These are phyloP conservation scores for Holothuria leucospilota DNA, from an alignment of 53 echinoderm and acorn worm species.

Conservation along the genomic window DNA sequence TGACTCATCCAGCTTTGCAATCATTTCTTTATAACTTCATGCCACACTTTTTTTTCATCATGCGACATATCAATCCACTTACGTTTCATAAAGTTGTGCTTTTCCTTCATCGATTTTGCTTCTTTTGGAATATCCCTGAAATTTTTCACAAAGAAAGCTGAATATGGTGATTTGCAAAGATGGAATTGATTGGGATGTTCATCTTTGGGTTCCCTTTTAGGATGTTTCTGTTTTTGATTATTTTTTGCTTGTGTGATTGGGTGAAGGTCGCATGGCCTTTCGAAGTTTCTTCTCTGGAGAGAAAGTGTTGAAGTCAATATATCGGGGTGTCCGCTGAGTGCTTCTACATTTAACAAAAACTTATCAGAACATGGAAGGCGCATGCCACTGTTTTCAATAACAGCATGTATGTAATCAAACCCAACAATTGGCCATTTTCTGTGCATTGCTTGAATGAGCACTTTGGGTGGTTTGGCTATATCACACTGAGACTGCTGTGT, in stretches of 20 bases:
- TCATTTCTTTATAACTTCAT: no score
- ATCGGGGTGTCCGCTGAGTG: neutral
- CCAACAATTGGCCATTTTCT: constrained; percentile 5
- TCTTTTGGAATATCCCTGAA: neutral
- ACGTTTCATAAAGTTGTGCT: neutral
- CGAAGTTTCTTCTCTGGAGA: neutral
- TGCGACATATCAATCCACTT: no score
- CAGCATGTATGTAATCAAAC: neutral
- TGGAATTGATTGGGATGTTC: neutral
- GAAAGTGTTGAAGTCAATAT: neutral
- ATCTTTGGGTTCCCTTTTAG: neutral
- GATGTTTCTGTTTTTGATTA: neutral
- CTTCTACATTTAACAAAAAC: neutral
- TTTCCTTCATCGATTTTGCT: neutral
- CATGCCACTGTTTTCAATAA: neutral
- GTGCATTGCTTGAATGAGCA: neutral
- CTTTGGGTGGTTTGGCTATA: neutral
- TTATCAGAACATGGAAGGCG: neutral
- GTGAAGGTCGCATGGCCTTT: neutral
- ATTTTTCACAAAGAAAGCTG: neutral
- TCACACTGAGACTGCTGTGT: neutral
- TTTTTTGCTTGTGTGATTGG: neutral
- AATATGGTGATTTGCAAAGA: neutral
- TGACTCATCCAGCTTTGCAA: no score
- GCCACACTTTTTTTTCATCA: no score